phyloP scores from a whole-genome alignment of 1,140 invertebrate species.

The Zaprionus africanus region DNA sequence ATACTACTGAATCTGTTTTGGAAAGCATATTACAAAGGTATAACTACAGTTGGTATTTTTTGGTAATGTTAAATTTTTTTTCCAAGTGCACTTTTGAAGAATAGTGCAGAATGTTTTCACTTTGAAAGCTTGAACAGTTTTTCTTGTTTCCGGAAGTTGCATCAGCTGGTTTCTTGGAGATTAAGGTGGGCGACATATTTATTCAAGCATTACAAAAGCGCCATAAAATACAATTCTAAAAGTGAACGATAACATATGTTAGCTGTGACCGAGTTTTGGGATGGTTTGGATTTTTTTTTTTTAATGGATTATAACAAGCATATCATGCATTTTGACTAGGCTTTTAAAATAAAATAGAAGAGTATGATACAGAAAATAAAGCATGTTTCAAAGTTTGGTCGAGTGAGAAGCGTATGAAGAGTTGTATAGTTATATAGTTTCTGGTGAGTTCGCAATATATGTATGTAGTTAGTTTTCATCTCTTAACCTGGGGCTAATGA shows the following conservation, averaged over 20 bases:
- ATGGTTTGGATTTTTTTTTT: conserved; percentile 30
- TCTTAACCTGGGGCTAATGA: conserved; percentile 67
- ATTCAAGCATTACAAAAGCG: conserved; percentile 70
- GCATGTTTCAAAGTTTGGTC: conserved; percentile 33
- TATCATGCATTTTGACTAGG: conserved; percentile 71
- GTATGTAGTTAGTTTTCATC: conserved; percentile 33
- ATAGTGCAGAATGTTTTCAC: conserved; percentile 19
- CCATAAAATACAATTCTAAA: conserved; percentile 46
- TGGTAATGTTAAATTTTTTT: conserved; percentile 26
- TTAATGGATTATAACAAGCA: conserved; percentile 52
- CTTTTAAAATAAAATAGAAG: conserved; percentile 43
- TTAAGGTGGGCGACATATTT: conserved; percentile 45
- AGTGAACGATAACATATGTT: conserved; percentile 23
- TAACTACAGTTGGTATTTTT: conserved; percentile 23
- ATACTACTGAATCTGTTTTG: conserved; percentile 57
- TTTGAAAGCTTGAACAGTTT: conserved; percentile 5
- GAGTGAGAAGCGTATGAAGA: conserved; percentile 65
- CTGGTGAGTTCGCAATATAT: conserved; percentile 34
- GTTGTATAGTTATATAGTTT: conserved; percentile 13
- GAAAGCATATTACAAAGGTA: conserved; percentile 60
- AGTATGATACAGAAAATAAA: conserved; percentile 46
- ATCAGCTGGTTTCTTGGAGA: conserved; percentile 2
- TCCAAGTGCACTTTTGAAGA: conserved; percentile 41
- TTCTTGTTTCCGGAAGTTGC: conserved; percentile 6
- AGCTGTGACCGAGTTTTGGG: conserved; percentile 28